Conservation (phyloP, 1,140 invertebrate genomes). For the Oryctes rhinoceros region DNA sequence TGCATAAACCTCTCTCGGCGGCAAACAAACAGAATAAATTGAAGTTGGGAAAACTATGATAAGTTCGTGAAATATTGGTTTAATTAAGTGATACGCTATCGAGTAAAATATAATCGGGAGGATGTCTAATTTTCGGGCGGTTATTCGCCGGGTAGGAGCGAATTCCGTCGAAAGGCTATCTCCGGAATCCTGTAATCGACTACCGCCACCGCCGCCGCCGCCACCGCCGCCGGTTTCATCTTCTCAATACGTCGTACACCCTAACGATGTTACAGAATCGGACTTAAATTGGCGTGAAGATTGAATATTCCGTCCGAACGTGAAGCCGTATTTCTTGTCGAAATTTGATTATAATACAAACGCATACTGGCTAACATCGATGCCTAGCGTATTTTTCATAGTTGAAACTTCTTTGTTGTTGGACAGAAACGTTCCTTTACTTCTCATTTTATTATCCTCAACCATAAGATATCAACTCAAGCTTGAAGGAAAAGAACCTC, state of each 20-base stretch:
- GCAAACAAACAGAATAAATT: constrained; percentile 39
- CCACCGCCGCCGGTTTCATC: neutral
- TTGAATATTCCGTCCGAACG: neutral
- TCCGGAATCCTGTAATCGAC: neutral
- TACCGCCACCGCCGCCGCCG: neutral
- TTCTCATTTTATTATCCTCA: too few species aligned
- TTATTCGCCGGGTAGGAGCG: neutral
- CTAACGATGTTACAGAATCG: neutral
- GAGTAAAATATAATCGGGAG: constrained; percentile 39
- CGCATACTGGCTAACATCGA: too few species aligned
- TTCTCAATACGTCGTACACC: neutral
- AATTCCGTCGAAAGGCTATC: constrained; percentile 3
- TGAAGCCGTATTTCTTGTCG: too few species aligned
- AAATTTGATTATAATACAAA: too few species aligned
- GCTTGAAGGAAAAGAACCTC: too few species aligned
- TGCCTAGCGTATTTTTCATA: too few species aligned
- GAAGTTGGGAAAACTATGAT: constrained; percentile 41
- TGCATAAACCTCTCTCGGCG: constrained; percentile 14
- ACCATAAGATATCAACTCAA: too few species aligned
- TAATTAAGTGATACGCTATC: constrained; percentile 43
- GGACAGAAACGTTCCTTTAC: too few species aligned
- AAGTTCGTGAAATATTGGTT: constrained; percentile 42
- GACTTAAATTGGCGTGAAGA: neutral
- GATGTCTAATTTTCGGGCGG: constrained; percentile 9
- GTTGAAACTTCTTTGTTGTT: too few species aligned